A percentile compares a stretch with the other conserved stretches of the same genome.
Conservation (phyloP, 2,888 invertebrate genomes). For the Lasioglossum oenotherae region DNA sequence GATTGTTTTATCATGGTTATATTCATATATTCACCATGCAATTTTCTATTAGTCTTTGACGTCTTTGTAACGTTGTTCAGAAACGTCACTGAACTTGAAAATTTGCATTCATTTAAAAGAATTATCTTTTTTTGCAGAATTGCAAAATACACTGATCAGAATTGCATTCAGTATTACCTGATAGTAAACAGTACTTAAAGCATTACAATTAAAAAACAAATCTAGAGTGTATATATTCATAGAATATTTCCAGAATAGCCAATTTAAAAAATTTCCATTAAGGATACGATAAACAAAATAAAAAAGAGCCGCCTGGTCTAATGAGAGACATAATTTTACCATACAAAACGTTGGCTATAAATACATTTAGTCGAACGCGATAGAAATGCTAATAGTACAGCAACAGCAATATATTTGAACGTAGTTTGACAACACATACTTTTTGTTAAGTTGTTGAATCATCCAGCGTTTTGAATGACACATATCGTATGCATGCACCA, state of each 20-base stretch:
- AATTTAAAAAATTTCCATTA: background rate
- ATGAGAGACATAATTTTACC: background rate
- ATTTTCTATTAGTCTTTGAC: too few relatives aligned
- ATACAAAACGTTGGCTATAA: background rate
- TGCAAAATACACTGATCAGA: too few relatives aligned
- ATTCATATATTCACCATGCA: too few relatives aligned
- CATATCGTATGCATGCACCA: slow-evolving; percentile 22
- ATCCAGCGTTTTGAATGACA: slow-evolving; percentile 9
- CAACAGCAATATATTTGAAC: background rate
- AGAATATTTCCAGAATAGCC: too few relatives aligned
- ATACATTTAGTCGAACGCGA: background rate
- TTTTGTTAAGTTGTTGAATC: slow-evolving; percentile 31
- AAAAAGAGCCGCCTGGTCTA: background rate
- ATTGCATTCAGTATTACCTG: too few relatives aligned
- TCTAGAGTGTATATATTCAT: too few relatives aligned
- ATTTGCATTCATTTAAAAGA: too few relatives aligned
- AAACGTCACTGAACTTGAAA: too few relatives aligned
- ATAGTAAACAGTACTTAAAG: too few relatives aligned
- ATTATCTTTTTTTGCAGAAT: too few relatives aligned
- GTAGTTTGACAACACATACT: background rate
- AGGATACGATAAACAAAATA: background rate
- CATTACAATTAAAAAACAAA: background rate
- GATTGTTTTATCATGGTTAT: too few relatives aligned
- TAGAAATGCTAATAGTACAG: background rate
- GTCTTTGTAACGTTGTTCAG: too few relatives aligned